A percentile compares a stretch with the other conserved stretches of the same genome.
Conservation (phyloP, 2,797 vertebrate genomes). For the Galagoides demidoff region DNA sequence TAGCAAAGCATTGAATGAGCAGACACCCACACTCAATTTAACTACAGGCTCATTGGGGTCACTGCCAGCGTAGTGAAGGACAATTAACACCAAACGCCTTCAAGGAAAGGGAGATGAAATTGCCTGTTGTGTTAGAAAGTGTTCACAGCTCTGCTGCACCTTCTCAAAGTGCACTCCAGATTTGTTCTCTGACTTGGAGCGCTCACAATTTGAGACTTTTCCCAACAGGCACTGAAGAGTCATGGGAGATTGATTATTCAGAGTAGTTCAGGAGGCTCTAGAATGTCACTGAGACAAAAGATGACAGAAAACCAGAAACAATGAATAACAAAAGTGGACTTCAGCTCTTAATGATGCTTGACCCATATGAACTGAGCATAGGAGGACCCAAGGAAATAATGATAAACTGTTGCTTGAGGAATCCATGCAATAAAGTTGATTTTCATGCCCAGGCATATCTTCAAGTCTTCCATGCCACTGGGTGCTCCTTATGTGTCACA, state of each 20-base stretch:
- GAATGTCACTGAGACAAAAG: constrained; percentile 40
- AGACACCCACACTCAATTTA: constrained; percentile 1
- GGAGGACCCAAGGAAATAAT: neutral
- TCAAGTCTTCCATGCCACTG: neutral
- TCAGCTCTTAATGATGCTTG: neutral
- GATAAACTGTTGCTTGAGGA: neutral
- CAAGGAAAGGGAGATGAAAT: neutral
- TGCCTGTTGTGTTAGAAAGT: neutral
- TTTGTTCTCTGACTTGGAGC: constrained; percentile 56
- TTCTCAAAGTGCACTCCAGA: neutral
- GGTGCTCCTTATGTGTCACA: neutral
- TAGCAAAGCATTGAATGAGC: constrained; percentile 44
- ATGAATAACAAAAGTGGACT: neutral
- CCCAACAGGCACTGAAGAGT: neutral
- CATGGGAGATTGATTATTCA: neutral
- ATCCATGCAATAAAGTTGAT: neutral
- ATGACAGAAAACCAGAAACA: neutral
- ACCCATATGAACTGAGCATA: neutral
- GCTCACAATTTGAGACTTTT: constrained; percentile 29
- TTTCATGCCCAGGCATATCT: neutral
- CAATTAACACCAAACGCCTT: neutral
- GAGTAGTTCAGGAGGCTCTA: neutral
- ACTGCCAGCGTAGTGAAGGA: neutral
- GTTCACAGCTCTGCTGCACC: neutral
- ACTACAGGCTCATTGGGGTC: neutral